phyloP scores from a whole-genome alignment of 1,140 invertebrate genomes.

The Calephelis nemesis region DNA sequence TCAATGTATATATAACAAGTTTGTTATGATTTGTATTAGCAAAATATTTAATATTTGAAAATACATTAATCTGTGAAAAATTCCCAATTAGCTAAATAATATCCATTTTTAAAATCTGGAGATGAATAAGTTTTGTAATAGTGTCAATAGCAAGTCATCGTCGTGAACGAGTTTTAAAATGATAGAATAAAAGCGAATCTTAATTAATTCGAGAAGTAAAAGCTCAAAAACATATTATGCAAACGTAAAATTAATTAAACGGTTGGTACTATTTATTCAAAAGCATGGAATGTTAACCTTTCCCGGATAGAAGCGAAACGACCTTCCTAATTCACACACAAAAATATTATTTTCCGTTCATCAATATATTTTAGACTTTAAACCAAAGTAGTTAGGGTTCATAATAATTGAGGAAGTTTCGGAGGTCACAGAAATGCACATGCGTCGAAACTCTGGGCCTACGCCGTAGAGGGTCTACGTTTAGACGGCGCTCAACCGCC shows the following conservation, averaged over 20 bases:
- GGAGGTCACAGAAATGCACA: constrained; percentile 53
- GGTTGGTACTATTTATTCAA: constrained; percentile 41
- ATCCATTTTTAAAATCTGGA: too few relatives aligned
- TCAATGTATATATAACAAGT: too few relatives aligned
- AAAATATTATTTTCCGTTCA: constrained; percentile 31
- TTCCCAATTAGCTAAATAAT: too few relatives aligned
- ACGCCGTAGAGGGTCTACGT: constrained; percentile 52
- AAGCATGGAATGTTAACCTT: constrained; percentile 60
- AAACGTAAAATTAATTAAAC: constrained; percentile 38
- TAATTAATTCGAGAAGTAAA: constrained; percentile 2
- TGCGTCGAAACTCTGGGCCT: constrained; percentile 55
- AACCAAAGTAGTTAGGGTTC: constrained; percentile 29
- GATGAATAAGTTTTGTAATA: too few relatives aligned
- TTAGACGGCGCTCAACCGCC: constrained; percentile 67
- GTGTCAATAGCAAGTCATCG: too few relatives aligned
- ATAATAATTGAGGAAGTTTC: constrained; percentile 25
- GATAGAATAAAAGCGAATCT: neutral
- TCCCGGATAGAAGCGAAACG: constrained; percentile 43
- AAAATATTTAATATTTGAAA: too few relatives aligned
- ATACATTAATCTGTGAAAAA: too few relatives aligned
- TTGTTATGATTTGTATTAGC: too few relatives aligned
- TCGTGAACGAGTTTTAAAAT: neutral
- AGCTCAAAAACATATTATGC: constrained; percentile 18
- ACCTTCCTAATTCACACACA: constrained; percentile 45
- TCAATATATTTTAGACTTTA: constrained; percentile 37